Conservation (phyloP, 2,888 invertebrate species). For the Geophilus truncorum region DNA sequence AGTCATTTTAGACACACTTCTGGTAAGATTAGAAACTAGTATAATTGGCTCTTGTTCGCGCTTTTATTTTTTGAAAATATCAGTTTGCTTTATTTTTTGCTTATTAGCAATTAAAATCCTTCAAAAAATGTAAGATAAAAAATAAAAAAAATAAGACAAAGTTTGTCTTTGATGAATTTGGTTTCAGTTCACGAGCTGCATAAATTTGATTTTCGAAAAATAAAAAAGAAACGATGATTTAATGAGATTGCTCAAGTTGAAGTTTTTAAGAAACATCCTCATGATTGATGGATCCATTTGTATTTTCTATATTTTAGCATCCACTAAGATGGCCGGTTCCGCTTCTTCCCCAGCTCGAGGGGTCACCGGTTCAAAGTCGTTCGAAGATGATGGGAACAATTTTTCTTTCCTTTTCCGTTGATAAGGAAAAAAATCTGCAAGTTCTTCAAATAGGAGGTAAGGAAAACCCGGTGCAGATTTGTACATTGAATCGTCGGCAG, state of each 20-base stretch:
- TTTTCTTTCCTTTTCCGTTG: background rate
- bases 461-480: background rate
- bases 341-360: no score
- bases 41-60: no score
- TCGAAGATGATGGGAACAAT: background rate
- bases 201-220: background rate
- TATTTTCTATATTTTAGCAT: background rate
- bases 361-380: background rate
- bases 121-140: no score
- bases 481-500: background rate
- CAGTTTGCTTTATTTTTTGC: background rate
- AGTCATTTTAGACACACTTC: no score
- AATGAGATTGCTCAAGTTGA: background rate
- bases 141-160: background rate
- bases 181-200: background rate
- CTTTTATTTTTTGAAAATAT: no score
- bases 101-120: background rate
- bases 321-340: no score
- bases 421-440: background rate
- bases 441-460: background rate
- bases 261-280: background rate
- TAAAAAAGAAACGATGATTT: background rate
- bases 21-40: no score
- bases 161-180: background rate
- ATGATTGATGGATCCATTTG: background rate